phyloP scores from a whole-genome alignment of 2,888 invertebrate genomes.

The Eupelmus urozonus region DNA sequence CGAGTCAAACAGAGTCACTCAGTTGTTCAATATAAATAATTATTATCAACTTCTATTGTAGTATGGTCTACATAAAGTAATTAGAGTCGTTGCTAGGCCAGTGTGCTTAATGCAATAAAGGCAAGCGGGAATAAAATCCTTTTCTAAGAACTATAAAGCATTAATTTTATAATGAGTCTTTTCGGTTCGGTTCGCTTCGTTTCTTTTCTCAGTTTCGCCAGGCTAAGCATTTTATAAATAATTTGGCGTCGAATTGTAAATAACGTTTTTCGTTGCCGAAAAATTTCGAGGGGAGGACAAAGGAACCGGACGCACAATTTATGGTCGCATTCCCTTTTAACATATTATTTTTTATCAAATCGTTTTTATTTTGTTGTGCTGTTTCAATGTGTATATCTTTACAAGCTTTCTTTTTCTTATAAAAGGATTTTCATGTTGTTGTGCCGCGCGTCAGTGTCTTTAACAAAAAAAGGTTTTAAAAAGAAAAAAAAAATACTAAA shows the following conservation, averaged over 20 bases:
- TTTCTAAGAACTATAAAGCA: slow-evolving; percentile 62
- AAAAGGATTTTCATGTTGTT: slow-evolving; percentile 64
- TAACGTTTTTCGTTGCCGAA: slow-evolving; percentile 32
- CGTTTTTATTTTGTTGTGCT: slow-evolving; percentile 29
- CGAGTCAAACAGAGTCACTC: slow-evolving; percentile 65
- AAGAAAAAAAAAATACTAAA: slow-evolving; percentile 30
- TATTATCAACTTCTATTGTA: slow-evolving; percentile 67
- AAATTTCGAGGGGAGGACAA: slow-evolving; percentile 16
- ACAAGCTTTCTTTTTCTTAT: slow-evolving; percentile 59
- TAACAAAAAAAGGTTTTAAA: slow-evolving; percentile 54
- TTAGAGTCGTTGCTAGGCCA: slow-evolving; percentile 67
- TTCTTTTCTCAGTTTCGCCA: slow-evolving; percentile 40
- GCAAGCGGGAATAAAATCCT: slow-evolving; percentile 63
- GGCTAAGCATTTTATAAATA: background rate
- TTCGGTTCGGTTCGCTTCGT: slow-evolving; percentile 24
- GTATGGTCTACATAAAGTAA: slow-evolving; percentile 65
- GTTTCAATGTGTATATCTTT: slow-evolving; percentile 13
- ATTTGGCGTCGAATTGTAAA: slow-evolving; percentile 40
- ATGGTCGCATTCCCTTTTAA: slow-evolving; percentile 36
- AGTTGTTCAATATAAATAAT: slow-evolving; percentile 68
- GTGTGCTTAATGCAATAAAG: slow-evolving; percentile 66
- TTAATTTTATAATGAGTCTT: slow-evolving; percentile 38
- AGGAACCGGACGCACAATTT: slow-evolving; percentile 48
- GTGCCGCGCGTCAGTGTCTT: slow-evolving; percentile 63
- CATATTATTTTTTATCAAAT: slow-evolving; percentile 12